A percentile compares a stretch with the other conserved stretches of the same genome.
Evolutionary conservation across 2,888 invertebrate species (phyloP).

Genomic region (Cantharis nigra): DNA sequence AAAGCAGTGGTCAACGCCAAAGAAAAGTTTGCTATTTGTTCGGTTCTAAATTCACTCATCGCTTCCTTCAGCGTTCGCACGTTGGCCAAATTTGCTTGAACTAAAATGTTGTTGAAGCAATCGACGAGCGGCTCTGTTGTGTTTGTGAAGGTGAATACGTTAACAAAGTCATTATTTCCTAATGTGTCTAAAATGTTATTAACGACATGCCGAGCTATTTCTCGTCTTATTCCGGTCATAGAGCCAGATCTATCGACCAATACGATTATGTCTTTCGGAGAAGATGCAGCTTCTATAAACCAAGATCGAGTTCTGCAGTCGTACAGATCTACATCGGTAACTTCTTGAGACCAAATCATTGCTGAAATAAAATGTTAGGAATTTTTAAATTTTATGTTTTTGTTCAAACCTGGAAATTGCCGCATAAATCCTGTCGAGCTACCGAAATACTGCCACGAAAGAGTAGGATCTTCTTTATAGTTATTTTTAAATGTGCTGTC

Average conservation of each 20-base stretch:
- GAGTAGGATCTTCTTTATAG: conserved; percentile 80
- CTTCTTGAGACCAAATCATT: conserved; percentile 78
- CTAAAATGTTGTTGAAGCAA: conserved; percentile 87
- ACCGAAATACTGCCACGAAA: conserved; percentile 98
- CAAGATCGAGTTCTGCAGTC: conserved; percentile 94
- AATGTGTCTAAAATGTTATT: conserved; percentile 92
- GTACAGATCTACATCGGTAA: conserved; percentile 78
- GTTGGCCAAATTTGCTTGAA: conserved; percentile 89
- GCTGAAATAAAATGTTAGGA: conserved; percentile 56
- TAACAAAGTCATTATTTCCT: conserved; percentile 97
- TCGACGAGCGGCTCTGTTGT: conserved; percentile 79
- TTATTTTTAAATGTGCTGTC: conserved; percentile 89
- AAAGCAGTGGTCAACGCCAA: conserved; percentile 88
- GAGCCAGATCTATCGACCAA: conserved; percentile 71
- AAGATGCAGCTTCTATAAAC: conserved; percentile 98
- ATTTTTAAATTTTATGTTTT: background rate
- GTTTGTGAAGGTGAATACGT: conserved; percentile 90
- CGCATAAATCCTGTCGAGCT: conserved; percentile 97
- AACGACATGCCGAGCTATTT: conserved; percentile 88
- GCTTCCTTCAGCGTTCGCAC: conserved; percentile 80
- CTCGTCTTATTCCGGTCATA: conserved; percentile 73
- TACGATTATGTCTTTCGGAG: conserved; percentile 89
- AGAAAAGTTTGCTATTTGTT: conserved; percentile 93
- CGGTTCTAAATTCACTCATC: conserved; percentile 77
- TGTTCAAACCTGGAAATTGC: conserved; percentile 85